Percentiles rank a stretch among this genome's conserved stretches.
phyloP scores from a whole-genome alignment of 2,113 vertebrate genomes.

The Vulpes lagopus region DNA sequence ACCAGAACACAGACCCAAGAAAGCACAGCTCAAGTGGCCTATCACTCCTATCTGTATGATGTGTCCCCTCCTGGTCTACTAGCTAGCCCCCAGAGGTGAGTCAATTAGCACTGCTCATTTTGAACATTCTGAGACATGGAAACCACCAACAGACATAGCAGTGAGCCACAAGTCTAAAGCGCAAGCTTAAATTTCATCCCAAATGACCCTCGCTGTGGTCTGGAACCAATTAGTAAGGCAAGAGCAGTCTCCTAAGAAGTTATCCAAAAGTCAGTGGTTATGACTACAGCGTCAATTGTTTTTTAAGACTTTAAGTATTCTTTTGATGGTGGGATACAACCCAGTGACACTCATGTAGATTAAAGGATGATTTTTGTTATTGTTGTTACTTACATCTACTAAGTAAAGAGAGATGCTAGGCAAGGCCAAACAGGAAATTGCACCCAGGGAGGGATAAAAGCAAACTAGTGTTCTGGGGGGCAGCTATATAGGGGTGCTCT shows the following conservation, averaged over 20 bases:
- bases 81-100: not conserved
- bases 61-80: no score
- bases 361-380: not conserved
- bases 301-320: not conserved
- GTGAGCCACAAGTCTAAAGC: not conserved
- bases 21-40: not conserved
- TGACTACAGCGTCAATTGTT: not conserved
- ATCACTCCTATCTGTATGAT: not conserved
- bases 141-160: not conserved
- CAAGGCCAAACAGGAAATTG: not conserved
- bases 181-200: not conserved
- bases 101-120: not conserved
- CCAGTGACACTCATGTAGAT: not conserved
- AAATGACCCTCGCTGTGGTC: not conserved
- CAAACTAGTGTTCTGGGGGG: not conserved
- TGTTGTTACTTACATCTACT: not conserved
- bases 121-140: not conserved
- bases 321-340: not conserved
- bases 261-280: not conserved
- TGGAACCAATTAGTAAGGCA: constrained; percentile 43
- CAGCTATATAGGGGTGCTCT: not conserved
- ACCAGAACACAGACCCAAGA: not conserved
- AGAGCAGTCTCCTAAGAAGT: not conserved
- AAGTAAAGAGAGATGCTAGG: not conserved
- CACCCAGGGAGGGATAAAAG: not conserved